Conservation (phyloP, 1,140 invertebrate species). For the Aphidius ervi region DNA sequence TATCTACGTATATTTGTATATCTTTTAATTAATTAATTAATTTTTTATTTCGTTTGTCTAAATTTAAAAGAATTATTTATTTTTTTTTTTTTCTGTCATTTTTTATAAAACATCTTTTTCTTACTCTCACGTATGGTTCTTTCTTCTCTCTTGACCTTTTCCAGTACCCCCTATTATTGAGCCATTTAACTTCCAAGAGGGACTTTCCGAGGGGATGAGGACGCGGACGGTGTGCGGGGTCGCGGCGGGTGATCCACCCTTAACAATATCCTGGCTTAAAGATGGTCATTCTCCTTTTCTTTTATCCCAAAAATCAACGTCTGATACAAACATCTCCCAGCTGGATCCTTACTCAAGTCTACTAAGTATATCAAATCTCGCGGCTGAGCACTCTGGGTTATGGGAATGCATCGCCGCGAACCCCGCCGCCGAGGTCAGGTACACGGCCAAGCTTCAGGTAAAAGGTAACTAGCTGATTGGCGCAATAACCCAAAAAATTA, state of each 20-base stretch:
- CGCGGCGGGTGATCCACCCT: constrained; percentile 72
- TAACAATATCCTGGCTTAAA: constrained; percentile 75
- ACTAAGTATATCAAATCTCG: constrained; percentile 72
- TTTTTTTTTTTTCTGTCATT: constrained; percentile 19
- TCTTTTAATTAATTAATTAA: no score
- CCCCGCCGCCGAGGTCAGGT: constrained; percentile 72
- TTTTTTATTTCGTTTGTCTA: no score
- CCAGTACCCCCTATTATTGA: constrained; percentile 81
- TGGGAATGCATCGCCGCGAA: constrained; percentile 80
- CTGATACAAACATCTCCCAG: constrained; percentile 64
- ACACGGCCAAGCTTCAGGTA: constrained; percentile 75
- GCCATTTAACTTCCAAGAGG: constrained; percentile 78
- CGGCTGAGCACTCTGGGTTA: constrained; percentile 70
- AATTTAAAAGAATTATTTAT: no score
- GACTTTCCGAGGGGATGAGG: constrained; percentile 77
- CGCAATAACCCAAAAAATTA: constrained; percentile 24
- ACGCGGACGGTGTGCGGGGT: constrained; percentile 81
- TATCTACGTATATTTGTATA: no score
- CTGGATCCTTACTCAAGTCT: constrained; percentile 72
- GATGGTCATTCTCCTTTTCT: constrained; percentile 60
- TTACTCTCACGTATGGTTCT: constrained; percentile 62
- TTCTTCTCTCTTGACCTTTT: constrained; percentile 61
- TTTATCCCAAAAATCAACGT: constrained; percentile 58
- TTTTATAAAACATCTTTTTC: constrained; percentile 54
- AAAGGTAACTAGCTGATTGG: constrained; percentile 68